These are phyloP conservation scores for human (Homo sapiens) DNA, from an alignment of 2,113 vertebrate species.

Conservation along the genomic window DNA sequence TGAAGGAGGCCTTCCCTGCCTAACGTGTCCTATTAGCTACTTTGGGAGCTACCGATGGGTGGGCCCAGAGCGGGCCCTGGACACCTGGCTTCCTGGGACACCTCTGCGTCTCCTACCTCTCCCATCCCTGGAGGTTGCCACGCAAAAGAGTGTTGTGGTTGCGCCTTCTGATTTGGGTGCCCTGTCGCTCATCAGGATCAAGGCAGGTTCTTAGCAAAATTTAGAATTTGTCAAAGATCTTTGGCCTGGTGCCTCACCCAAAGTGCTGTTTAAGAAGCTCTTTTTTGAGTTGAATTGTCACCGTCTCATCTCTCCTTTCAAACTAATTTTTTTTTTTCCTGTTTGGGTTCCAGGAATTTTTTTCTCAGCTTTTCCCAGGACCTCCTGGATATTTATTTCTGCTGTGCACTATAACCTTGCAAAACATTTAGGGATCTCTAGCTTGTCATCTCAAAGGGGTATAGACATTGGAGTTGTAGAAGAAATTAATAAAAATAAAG, in stretches of 20 bases:
- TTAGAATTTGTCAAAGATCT: constrained; percentile 17
- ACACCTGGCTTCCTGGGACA: not conserved
- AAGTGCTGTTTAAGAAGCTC: not conserved
- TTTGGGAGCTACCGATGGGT: not conserved
- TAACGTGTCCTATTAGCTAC: not conserved
- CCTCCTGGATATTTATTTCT: not conserved
- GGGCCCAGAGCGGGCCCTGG: not conserved
- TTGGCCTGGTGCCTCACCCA: not conserved
- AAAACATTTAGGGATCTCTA: not conserved
- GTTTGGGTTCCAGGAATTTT: not conserved
- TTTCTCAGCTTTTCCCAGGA: not conserved
- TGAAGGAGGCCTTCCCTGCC: not conserved
- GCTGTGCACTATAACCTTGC: not conserved
- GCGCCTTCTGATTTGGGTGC: not conserved
- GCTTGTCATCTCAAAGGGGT: not conserved
- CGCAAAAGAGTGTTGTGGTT: not conserved
- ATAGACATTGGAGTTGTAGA: not conserved
- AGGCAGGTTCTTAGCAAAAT: not conserved
- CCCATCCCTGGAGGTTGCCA: not conserved
- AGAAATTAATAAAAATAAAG: not conserved
- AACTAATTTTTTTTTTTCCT: not conserved
- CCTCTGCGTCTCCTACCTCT: not conserved
- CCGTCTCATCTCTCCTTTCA: not conserved
- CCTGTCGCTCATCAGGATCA: not conserved
- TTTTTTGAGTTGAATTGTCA: not conserved